Evolutionary conservation across 2,113 vertebrate species (phyloP).

Genomic region (Leptobrachium ailaonicum): DNA sequence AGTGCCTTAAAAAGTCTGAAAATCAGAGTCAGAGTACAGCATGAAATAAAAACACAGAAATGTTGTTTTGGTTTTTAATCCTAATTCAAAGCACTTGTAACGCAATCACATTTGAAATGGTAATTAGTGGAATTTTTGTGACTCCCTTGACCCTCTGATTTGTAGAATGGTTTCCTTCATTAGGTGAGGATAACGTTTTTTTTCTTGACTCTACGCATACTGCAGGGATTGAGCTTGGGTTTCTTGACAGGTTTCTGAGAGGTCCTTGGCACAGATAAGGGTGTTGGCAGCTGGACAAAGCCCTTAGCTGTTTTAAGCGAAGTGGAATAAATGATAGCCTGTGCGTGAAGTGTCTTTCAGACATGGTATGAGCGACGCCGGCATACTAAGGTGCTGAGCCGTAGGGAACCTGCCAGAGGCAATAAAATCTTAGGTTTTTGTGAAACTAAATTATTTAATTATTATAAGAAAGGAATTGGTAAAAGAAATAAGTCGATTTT

Average conservation of each 20-base stretch:
- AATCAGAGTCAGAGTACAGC: conserved; percentile 4
- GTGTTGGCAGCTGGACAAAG: conserved; percentile 54
- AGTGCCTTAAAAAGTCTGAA: background rate
- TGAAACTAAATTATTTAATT: too few relatives aligned
- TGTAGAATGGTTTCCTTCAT: conserved; percentile 42
- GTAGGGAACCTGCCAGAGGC: too few relatives aligned
- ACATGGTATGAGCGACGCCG: conserved; percentile 48
- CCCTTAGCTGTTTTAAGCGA: conserved; percentile 50
- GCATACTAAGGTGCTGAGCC: conserved; percentile 10
- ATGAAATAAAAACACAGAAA: conserved; percentile 24
- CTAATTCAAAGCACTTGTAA: conserved; percentile 28
- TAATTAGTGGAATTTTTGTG: conserved; percentile 32
- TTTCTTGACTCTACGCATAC: conserved; percentile 22
- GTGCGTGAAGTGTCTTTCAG: conserved; percentile 55
- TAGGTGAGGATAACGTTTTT: conserved; percentile 36
- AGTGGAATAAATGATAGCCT: conserved; percentile 51
- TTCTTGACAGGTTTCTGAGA: conserved; percentile 57
- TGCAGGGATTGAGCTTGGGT: conserved; percentile 43
- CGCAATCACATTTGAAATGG: conserved; percentile 21
- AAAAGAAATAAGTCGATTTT: too few relatives aligned
- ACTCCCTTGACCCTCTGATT: conserved; percentile 31
- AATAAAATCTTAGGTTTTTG: too few relatives aligned
- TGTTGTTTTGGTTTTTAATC: conserved; percentile 24
- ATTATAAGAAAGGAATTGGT: too few relatives aligned
- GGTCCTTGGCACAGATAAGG: conserved; percentile 53